Evolutionary conservation across 2,113 vertebrate genomes (phyloP), one percentile per base, ranked within the genome.

Genomic region (Sigmodon hispidus): DNA sequence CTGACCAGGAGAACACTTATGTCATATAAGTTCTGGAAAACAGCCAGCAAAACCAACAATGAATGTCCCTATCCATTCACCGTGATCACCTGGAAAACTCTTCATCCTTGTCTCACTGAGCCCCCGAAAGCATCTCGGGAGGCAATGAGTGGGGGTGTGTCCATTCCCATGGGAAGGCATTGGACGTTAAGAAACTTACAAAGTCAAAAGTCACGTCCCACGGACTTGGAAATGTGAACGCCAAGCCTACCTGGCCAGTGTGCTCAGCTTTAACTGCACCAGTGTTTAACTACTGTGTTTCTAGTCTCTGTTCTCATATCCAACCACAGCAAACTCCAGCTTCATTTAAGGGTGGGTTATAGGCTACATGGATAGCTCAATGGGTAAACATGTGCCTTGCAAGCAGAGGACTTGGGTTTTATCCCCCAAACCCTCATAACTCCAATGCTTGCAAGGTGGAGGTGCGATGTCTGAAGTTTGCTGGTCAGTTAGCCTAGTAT

Each of bases 321-420:
- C 16, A 85, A 85, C n/a, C 52, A 93, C 0, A 72, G 52, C 34
- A 84, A 91, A 84, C 5, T 19, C 21, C 11, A 40, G 15, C 90
- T 87, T 91, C 90, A 48, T 36, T 91, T 95, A 57, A 84, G 76
- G 61, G 6, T 24, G 70, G 94, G 24, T 52, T 73, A 4, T 81
- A 65, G 45, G 43, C 21, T 48, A 48, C 10, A 36, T 6, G 2
- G 1, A 7, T 67, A 43, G 29, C 34, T 69, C 34, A 70, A 6
- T 86, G 61, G 19, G 83, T 22, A 36, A 86, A 67, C 59, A 31
- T 26, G 31, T 45, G 43, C 10, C 29, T 50, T 86, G 63, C 45
- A 86, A 86, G 10, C 31, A 67, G 29, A 50, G 19, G 5, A 15
- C 63, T 31, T 67, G 29, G n/a, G 43, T 86, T 67, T 50, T 19